phyloP scores from a whole-genome alignment of 2,888 invertebrate genomes.

The Thereva unica region DNA sequence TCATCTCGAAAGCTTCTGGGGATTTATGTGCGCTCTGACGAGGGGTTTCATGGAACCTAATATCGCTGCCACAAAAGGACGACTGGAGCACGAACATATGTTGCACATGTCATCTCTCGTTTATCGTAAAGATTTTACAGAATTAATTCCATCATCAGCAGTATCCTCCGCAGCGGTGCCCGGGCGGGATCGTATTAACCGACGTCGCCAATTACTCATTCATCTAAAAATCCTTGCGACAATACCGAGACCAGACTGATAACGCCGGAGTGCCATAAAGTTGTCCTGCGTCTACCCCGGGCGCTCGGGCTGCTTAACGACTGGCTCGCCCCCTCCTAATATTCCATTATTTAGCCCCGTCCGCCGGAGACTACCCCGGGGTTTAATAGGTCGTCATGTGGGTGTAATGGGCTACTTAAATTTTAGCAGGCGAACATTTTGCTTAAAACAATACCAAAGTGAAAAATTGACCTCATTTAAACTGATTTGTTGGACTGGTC shows the following conservation, averaged over 20 bases:
- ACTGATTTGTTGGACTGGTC: constrained; percentile 9
- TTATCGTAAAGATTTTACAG: constrained; percentile 18
- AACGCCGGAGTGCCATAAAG: constrained; percentile 13
- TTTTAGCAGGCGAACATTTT: constrained; percentile 12
- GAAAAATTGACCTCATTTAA: constrained; percentile 23
- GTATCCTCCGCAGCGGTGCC: not conserved
- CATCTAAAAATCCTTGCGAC: constrained; percentile 17
- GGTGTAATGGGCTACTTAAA: constrained; percentile 29
- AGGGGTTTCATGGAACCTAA: constrained; percentile 14
- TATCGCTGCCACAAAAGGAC: constrained; percentile 7
- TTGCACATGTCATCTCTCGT: constrained; percentile 14
- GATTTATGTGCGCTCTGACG: constrained; percentile 11
- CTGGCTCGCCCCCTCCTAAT: constrained; percentile 11
- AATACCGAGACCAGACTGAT: constrained; percentile 3
- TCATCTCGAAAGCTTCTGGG: not conserved
- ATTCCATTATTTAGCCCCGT: constrained; percentile 24
- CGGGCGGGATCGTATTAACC: not conserved
- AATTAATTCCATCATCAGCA: constrained; percentile 16
- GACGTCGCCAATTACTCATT: constrained; percentile 12
- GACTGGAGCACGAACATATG: constrained; percentile 12
- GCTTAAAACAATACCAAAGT: constrained; percentile 7
- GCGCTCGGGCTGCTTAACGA: constrained; percentile 19
- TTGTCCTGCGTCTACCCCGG: constrained; percentile 11
- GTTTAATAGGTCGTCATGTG: constrained; percentile 25
- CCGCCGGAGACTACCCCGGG: constrained; percentile 1